Base-by-base conservation (phyloP, 2,113 vertebrate species). In the Geothlypis trichas region DNA sequence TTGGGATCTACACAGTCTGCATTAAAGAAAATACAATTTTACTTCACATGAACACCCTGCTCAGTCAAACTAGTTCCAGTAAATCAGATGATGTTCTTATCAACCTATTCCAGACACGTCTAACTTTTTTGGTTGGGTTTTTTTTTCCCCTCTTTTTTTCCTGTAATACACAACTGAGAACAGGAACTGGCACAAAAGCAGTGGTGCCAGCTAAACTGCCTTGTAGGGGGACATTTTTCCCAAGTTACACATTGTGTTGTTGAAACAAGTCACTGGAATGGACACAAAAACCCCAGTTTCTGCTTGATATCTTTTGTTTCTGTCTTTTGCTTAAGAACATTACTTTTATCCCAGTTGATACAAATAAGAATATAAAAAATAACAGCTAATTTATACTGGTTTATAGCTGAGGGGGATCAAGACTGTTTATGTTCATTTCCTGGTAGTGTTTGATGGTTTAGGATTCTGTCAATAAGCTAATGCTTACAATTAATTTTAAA, bases 31-130 rank as follows among this genome's bases (percentile, higher is more conserved):
- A 92, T 13, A 85, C 13, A 39, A 9, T 49, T 92, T 80, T 49
- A 44, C 61, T 87, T 89, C 47, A 84, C 63, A 26, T 31, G 79
- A 88, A 96, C 96, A 77, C 76, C 10, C 41, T 88, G 28, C 37
- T 87, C 58, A 49, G 76, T 73, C 47, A 76, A 77, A 62, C 76
- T 46, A 79, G 26, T 81, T 93, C 85, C 44, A 51, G 57, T 84
- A 75, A 95, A 94, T 84, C 94, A 91, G 84, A 74, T 58, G 51
- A 88, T 27, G 33, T 75, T 75, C 90, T 96, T 97, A 96, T 96
- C 95, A 95, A 78, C 30, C 39, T 75, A 31, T 39, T 91, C 87
- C 94, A 94, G 91, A 93, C 80, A 63, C 0, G 11, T 65, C 27
- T 30, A 86, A 87, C 16, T 69, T 82, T 63, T 73, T 58, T 74